Conservation (phyloP, 2,113 vertebrate species). For the Tinamus guttatus region DNA sequence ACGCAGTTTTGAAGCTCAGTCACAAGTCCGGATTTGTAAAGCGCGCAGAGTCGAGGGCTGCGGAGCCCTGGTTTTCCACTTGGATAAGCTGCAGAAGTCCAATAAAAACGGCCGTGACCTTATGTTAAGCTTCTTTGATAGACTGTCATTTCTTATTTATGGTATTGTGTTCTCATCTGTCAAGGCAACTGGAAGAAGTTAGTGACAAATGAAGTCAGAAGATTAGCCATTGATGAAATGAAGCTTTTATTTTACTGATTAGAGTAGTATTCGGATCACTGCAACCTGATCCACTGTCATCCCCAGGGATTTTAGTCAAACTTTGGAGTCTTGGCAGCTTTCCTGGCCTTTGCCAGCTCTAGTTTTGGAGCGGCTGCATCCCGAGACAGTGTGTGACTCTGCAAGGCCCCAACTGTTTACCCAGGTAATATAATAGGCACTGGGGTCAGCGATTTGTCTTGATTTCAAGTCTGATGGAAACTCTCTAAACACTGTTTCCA, state of each 20-base stretch:
- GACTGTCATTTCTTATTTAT: slow-evolving; percentile 64
- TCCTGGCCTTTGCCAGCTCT: slow-evolving; percentile 5
- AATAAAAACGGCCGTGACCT: not conserved
- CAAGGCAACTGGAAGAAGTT: slow-evolving; percentile 1
- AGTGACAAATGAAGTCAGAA: not conserved
- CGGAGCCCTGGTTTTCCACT: slow-evolving; percentile 32
- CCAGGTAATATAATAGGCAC: not conserved
- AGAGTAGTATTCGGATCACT: not conserved
- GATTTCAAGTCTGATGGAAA: not conserved
- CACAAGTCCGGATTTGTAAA: not conserved
- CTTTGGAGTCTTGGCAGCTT: not conserved
- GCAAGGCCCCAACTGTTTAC: not conserved
- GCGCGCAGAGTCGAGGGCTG: slow-evolving; percentile 6
- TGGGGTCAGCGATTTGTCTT: not conserved
- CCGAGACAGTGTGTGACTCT: not conserved
- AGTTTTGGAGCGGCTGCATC: not conserved
- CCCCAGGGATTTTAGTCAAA: not conserved
- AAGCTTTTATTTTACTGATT: slow-evolving; percentile 36
- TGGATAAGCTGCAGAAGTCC: slow-evolving; percentile 50
- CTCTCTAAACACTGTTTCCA: not conserved
- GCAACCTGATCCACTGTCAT: not conserved
- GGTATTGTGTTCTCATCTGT: slow-evolving; percentile 40
- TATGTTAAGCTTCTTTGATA: slow-evolving; percentile 56
- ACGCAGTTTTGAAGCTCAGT: not conserved
- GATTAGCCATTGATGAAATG: slow-evolving; percentile 41